These are phyloP conservation scores for Pristiophorus japonicus DNA, from an alignment of 2,113 vertebrate species.

Conservation along the genomic window DNA sequence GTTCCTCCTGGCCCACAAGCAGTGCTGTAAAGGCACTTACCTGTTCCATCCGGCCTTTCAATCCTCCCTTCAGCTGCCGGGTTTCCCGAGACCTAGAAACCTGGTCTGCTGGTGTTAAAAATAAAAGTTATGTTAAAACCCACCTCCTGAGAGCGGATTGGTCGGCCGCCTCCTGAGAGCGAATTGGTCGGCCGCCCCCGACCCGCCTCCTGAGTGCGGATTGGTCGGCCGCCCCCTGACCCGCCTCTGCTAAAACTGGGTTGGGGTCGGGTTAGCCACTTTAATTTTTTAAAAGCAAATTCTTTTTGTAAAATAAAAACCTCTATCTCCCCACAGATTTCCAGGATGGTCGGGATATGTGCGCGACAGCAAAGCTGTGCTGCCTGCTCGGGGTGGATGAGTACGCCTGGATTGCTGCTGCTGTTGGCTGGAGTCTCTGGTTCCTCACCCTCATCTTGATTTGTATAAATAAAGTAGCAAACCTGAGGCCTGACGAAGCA, in stretches of 20 bases:
- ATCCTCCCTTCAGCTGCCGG: not conserved
- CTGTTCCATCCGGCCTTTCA: not conserved
- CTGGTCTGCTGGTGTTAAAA: not conserved
- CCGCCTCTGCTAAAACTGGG: no score
- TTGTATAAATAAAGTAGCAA: constrained; percentile 58
- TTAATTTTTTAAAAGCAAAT: not conserved
- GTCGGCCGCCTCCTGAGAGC: not conserved
- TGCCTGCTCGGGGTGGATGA: constrained; percentile 54
- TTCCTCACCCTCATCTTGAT: constrained; percentile 70
- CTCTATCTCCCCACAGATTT: not conserved
- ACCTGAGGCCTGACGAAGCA: constrained; percentile 53
- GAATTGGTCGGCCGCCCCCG: not conserved
- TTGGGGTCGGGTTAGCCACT: not conserved
- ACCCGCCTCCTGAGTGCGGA: not conserved
- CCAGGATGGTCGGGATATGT: constrained; percentile 46
- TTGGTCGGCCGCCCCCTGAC: not conserved
- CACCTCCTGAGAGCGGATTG: not conserved
- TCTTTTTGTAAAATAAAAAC: not conserved
- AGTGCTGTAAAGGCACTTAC: not conserved
- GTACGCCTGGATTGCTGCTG: constrained; percentile 63
- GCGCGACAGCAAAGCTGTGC: constrained; percentile 48
- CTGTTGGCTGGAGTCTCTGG: constrained; percentile 67
- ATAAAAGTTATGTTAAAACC: not conserved
- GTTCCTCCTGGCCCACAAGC: not conserved
- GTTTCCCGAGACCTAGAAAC: not conserved